Evolutionary conservation across 2,888 invertebrate species (phyloP).

Genomic region (Ennomos fuscantarius): DNA sequence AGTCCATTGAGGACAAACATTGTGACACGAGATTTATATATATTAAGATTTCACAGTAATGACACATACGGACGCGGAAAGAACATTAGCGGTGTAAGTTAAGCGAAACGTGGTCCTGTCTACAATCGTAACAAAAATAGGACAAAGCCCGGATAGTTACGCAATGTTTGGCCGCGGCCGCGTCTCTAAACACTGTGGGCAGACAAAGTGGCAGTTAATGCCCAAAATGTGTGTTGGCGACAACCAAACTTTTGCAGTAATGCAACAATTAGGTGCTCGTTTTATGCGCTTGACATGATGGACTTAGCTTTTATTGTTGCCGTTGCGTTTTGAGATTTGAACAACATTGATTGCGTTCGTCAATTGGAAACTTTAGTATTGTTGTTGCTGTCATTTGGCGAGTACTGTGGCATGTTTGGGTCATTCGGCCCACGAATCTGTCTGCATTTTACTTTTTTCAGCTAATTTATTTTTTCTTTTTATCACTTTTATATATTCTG

Average conservation of each 20-base stretch:
- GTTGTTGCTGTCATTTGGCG: conserved; percentile 1
- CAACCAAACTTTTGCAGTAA: conserved; percentile 8
- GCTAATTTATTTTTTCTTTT: too few relatives aligned
- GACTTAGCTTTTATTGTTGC: conserved; percentile 14
- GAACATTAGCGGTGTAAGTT: too few relatives aligned
- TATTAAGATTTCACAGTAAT: too few relatives aligned
- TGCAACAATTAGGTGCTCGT: conserved; percentile 9
- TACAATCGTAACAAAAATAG: conserved; percentile 17
- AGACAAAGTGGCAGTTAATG: conserved; percentile 11
- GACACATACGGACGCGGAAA: too few relatives aligned
- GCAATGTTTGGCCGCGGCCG: conserved; percentile 17
- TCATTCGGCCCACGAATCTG: too few relatives aligned
- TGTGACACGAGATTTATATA: too few relatives aligned
- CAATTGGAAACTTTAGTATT: background rate
- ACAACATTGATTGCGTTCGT: background rate
- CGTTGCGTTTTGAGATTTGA: background rate
- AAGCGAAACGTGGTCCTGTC: conserved; percentile 6
- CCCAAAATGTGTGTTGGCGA: conserved; percentile 11
- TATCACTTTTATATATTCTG: too few relatives aligned
- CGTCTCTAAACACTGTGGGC: conserved; percentile 8
- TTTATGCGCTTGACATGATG: conserved; percentile 10
- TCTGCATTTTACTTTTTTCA: too few relatives aligned
- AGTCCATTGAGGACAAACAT: too few relatives aligned
- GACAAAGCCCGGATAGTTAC: conserved; percentile 13
- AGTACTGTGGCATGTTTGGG: background rate